These are phyloP conservation scores for Hippocampus guttulatus DNA, from an alignment of 2,113 vertebrate genomes.

Conservation along the genomic window DNA sequence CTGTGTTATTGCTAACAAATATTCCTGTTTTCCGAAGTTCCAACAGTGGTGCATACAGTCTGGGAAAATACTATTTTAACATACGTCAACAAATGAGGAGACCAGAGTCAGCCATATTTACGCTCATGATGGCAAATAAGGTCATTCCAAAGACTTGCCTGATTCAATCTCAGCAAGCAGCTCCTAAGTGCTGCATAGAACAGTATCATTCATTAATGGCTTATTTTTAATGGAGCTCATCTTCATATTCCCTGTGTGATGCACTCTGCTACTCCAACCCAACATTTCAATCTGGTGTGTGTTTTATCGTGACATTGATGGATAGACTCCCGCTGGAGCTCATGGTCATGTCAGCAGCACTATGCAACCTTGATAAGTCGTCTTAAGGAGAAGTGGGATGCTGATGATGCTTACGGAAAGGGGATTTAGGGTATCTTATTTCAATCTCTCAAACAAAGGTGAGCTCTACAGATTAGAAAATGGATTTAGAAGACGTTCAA, in stretches of 20 bases:
- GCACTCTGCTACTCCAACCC: constrained; percentile 35
- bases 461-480: constrained; percentile 7
- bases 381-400: constrained; percentile 6
- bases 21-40: constrained; percentile 17
- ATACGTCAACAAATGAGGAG: not conserved
- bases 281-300: constrained; percentile 42
- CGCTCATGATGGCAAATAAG: not conserved
- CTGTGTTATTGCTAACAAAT: constrained; percentile 39
- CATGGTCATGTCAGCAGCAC: constrained; percentile 20
- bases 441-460: constrained; percentile 10
- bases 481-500: constrained; percentile 7
- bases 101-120: not conserved
- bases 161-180: constrained; percentile 11
- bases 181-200: constrained; percentile 10
- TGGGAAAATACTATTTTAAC: constrained; percentile 8
- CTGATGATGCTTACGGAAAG: constrained; percentile 21
- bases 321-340: constrained; percentile 32
- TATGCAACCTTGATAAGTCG: not conserved
- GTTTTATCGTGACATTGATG: constrained; percentile 51
- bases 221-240: constrained; percentile 23
- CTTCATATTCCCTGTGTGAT: constrained; percentile 32
- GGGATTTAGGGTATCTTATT: constrained; percentile 7
- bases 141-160: not conserved
- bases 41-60: constrained; percentile 12
- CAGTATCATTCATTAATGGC: constrained; percentile 16